Percentiles rank a stretch among this genome's conserved stretches.
Conservation (phyloP, 2,888 invertebrate species). For the Camponotus fellah region DNA sequence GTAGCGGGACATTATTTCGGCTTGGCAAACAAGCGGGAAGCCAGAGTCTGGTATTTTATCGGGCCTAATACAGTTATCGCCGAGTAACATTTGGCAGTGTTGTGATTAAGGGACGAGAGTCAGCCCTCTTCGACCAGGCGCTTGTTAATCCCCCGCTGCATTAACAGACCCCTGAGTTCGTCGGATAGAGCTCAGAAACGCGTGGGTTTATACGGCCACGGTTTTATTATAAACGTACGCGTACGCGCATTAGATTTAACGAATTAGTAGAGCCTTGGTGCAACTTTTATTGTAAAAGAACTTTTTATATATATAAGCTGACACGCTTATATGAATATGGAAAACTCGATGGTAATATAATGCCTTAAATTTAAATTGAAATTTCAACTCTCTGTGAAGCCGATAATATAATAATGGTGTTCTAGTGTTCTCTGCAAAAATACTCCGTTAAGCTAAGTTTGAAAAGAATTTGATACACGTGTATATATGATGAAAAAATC, state of each 20-base stretch:
- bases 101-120: constrained; percentile 42
- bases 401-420: not conserved
- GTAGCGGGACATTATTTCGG: constrained; percentile 40
- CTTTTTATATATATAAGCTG: constrained; percentile 10
- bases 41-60: constrained; percentile 38
- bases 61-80: constrained; percentile 49
- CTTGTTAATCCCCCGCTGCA: constrained; percentile 23
- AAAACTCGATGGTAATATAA: not conserved
- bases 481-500: not conserved
- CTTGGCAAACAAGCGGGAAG: constrained; percentile 41
- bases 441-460: not conserved
- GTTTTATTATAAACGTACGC: not conserved
- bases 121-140: constrained; percentile 6
- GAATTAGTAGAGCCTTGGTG: not conserved
- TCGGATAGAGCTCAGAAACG: constrained; percentile 9
- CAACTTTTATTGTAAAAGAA: not conserved
- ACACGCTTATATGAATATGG: not conserved
- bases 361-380: constrained; percentile 16
- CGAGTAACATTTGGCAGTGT: constrained; percentile 51
- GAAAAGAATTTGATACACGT: not conserved
- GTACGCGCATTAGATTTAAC: not conserved
- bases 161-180: not conserved
- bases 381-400: not conserved
- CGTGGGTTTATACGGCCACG: not conserved
- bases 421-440: not conserved